phyloP scores from a whole-genome alignment of 2,113 vertebrate genomes.

The Istiophorus platypterus region DNA sequence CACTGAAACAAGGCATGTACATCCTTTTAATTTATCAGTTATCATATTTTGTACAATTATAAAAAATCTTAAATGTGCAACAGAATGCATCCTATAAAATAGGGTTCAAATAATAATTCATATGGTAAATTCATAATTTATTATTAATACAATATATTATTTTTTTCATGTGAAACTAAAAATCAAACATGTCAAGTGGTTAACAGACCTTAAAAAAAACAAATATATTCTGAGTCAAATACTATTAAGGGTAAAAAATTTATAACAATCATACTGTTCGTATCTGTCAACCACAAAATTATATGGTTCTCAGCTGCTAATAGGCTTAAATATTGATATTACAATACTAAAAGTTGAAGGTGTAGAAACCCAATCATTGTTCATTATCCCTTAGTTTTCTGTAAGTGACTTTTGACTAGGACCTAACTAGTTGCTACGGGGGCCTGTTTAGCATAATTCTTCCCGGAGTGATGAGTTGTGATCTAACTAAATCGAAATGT shows the following conservation, averaged over 20 bases:
- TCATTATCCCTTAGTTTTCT: background rate
- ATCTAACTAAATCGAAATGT: slow-evolving; percentile 36
- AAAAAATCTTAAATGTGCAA: background rate
- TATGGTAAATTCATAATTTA: background rate
- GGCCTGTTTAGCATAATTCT: slow-evolving; percentile 33
- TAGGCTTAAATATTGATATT: background rate
- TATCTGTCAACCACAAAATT: background rate
- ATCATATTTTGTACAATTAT: too few species aligned
- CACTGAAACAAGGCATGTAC: background rate
- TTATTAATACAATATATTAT: background rate
- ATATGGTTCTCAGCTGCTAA: background rate
- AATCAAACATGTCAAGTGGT: background rate
- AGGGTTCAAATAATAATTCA: background rate
- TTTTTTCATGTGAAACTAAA: background rate
- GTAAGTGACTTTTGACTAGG: background rate
- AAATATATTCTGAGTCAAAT: background rate
- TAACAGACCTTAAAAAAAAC: background rate
- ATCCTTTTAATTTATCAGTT: too few species aligned
- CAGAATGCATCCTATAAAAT: background rate
- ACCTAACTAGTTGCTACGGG: background rate
- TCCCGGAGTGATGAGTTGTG: slow-evolving; percentile 29
- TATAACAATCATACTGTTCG: background rate
- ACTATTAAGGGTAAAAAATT: background rate
- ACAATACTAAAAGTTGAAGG: background rate
- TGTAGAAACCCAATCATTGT: background rate